Evolutionary conservation across 2,113 vertebrate species (phyloP).

Genomic region (Neogale vison): DNA sequence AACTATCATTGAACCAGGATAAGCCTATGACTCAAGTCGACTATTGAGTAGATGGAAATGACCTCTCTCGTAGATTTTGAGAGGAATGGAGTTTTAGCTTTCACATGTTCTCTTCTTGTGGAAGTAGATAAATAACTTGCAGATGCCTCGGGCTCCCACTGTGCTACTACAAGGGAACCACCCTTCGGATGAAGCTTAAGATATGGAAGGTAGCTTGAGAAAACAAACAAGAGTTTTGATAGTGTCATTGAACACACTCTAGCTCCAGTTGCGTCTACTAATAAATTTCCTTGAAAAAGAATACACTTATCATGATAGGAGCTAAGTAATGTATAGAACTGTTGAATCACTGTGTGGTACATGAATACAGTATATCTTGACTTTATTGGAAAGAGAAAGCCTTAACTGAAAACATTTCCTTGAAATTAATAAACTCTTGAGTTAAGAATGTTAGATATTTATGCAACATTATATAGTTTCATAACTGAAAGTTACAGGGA

Average conservation of each 20-base stretch:
- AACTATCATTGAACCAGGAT: not conserved
- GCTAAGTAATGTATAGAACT: not conserved
- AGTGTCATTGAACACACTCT: not conserved
- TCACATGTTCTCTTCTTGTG: not conserved
- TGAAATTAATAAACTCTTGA: not conserved
- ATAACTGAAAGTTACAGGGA: not conserved
- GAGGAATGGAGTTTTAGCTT: not conserved
- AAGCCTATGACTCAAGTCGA: not conserved
- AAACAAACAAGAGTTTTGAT: not conserved
- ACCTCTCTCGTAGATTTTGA: not conserved
- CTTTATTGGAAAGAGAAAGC: not conserved
- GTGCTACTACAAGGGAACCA: not conserved
- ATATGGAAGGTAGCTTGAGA: not conserved
- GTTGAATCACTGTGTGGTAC: not conserved
- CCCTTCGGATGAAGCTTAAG: not conserved
- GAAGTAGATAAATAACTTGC: not conserved
- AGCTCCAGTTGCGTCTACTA: not conserved
- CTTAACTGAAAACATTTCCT: not conserved
- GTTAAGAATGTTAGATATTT: not conserved
- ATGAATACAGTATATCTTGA: not conserved
- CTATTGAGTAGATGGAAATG: not conserved
- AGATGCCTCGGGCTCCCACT: not conserved
- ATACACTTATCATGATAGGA: not conserved
- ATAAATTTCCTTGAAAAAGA: not conserved
- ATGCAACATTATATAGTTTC: not conserved